A percentile compares a stretch with the other conserved stretches of the same genome.
Evolutionary conservation across 1,140 invertebrate species (phyloP).

Genomic region (Orius insidiosus): DNA sequence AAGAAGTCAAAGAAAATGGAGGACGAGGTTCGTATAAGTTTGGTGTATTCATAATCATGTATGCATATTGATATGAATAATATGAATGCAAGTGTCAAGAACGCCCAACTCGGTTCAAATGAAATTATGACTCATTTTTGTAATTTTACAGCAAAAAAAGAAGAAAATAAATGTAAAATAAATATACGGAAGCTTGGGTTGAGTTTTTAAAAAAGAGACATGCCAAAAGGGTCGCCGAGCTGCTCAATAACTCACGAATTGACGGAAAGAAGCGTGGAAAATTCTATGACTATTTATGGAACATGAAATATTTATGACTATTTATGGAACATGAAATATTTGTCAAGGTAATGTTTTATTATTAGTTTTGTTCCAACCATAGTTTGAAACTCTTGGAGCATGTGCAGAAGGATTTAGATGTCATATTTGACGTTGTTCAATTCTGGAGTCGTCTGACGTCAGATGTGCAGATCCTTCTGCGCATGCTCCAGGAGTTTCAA

Average conservation of each 20-base stretch:
- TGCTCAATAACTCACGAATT: constrained; percentile 76
- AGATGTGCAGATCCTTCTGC: too few species aligned
- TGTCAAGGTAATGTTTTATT: constrained; percentile 35
- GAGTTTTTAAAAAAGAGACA: constrained; percentile 82
- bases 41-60: too few species aligned
- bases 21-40: constrained; percentile 1
- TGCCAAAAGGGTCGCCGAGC: constrained; percentile 65
- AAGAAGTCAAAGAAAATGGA: constrained; percentile 41
- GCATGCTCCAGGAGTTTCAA: too few species aligned
- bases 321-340: too few species aligned
- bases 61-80: constrained; percentile 1
- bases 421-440: too few species aligned
- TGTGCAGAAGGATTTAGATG: too few species aligned
- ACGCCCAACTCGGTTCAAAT: too few species aligned
- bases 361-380: constrained; percentile 1
- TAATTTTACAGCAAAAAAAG: constrained; percentile 24
- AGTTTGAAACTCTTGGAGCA: too few species aligned
- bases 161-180: constrained; percentile 35
- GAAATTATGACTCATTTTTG: too few species aligned
- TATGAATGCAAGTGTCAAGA: too few species aligned
- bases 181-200: constrained; percentile 90
- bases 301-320: constrained; percentile 93
- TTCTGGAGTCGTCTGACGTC: too few species aligned
- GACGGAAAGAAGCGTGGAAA: constrained; percentile 71
- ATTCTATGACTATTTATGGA: constrained; percentile 85